Evolutionary conservation across 2,888 invertebrate species (phyloP).

Genomic region (Nephrotoma guestfalica): DNA sequence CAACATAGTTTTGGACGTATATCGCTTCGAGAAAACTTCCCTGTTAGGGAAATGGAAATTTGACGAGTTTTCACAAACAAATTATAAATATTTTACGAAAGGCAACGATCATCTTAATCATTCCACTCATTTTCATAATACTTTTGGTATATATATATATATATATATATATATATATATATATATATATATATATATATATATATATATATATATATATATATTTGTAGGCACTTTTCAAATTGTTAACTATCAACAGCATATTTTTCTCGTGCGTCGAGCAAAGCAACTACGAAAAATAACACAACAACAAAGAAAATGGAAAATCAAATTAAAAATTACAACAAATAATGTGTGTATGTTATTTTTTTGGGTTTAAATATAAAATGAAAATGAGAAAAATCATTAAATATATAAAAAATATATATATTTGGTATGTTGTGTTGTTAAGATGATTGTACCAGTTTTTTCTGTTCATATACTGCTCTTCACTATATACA

Average conservation of each 20-base stretch:
- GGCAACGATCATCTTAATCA: neutral
- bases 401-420: neutral
- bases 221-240: neutral
- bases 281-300: neutral
- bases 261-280: neutral
- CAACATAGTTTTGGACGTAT: neutral
- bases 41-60: neutral
- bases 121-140: neutral
- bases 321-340: neutral
- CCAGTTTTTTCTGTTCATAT: neutral
- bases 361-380: neutral
- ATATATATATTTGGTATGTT: neutral
- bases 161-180: neutral
- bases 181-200: neutral
- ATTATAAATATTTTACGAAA: neutral
- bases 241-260: neutral
- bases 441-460: neutral
- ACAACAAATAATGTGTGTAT: neutral
- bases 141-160: neutral
- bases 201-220: neutral
- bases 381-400: neutral
- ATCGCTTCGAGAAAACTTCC: neutral
- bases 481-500: neutral
- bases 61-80: neutral
- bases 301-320: neutral